Conservation (phyloP, 2,888 invertebrate genomes). For the Prosapia bicincta region DNA sequence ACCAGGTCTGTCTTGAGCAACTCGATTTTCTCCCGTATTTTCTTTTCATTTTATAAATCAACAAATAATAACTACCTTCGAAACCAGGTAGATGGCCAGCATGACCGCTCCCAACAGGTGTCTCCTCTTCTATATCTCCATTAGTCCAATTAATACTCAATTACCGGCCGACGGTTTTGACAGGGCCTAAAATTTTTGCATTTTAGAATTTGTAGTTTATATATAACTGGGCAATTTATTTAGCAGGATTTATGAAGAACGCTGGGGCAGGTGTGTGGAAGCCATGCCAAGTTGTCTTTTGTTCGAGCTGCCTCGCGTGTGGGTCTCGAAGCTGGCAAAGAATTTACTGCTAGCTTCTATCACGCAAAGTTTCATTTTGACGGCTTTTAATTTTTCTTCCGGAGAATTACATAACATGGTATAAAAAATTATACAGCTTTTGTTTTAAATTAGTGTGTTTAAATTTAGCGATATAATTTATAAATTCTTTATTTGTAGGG, state of each 20-base stretch:
- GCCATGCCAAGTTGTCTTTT: neutral
- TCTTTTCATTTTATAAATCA: too few relatives aligned
- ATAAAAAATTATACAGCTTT: too few relatives aligned
- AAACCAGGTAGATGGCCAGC: too few relatives aligned
- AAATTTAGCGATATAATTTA: too few relatives aligned
- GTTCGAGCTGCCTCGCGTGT: neutral
- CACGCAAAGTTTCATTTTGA: neutral
- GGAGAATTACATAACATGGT: too few relatives aligned
- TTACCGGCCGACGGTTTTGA: neutral
- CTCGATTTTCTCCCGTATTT: too few relatives aligned
- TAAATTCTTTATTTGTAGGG: too few relatives aligned
- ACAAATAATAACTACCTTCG: too few relatives aligned
- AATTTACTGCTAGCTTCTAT: neutral
- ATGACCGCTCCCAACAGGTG: too few relatives aligned
- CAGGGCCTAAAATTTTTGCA: neutral
- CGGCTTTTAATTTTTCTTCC: too few relatives aligned
- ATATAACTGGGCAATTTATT: neutral
- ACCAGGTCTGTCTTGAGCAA: too few relatives aligned
- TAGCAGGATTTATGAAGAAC: neutral
- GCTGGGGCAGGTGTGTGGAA: neutral
- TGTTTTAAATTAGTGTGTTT: too few relatives aligned
- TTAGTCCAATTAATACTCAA: neutral
- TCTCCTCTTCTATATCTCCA: neutral
- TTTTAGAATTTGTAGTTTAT: neutral
- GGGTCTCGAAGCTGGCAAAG: neutral